Base-by-base conservation (phyloP, 1,140 invertebrate genomes). In the Glomeris maerens region DNA sequence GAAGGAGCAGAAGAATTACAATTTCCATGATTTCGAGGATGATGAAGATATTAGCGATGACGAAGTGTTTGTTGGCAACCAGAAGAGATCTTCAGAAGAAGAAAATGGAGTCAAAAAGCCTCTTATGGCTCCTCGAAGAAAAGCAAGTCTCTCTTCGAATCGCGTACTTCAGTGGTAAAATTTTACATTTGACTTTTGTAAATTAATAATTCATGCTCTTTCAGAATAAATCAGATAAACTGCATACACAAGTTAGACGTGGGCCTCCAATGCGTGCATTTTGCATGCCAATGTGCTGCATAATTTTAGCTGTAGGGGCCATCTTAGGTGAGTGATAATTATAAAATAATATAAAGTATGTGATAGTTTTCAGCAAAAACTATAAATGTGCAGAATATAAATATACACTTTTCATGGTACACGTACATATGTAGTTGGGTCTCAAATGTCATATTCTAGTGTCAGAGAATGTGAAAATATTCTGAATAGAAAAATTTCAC, bases 21-120 rank as follows among this genome's bases (percentile, higher is more conserved):
- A 58, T 47, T 39, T 56, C 25, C 45, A 57, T 14, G 42, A 41
- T 3, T 36, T 56, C 2, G 57, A 58, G 42, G 29, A 48, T 36
- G 46, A 41, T 7, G 57, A 58, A 47, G 55, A 58, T 50, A 49
- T 53, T 22, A 55, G 49, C 48, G 81, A 83, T 58, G 81, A 83
- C 62, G 78, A 80, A 61, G 81, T 84, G 14, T 83, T 84, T 58
- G 81, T 83, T 53, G 69, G 79, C 53, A 78, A 82, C 69, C 78
- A 79, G 7, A 74, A 75, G 64, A 76, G 72, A 59, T 72, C 74
- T 28, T 73, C 66, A 50, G 69, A 71, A n/a, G 70, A 81, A 67
- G 66, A 78, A 52, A 77, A 78, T 57, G 77, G 76, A 2, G 73
- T 81, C n/a, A 83, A 83, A 62, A 71, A 78, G 49, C 81, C 80